Base-by-base conservation (phyloP, 2,797 vertebrate species). In the Notolepis coatsorum region DNA sequence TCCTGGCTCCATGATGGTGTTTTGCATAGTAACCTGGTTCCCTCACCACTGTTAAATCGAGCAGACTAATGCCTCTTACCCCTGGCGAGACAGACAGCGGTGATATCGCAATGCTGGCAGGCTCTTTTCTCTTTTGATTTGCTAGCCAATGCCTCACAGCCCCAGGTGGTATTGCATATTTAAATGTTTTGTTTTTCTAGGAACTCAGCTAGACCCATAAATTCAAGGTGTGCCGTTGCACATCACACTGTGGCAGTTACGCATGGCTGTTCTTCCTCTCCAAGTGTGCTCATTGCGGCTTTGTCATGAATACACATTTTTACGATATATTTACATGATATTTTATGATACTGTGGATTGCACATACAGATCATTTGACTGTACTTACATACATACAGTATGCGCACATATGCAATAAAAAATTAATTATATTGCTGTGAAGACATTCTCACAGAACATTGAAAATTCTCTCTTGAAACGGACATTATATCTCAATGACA, bases 121-220 rank as follows among this genome's bases (percentile, higher is more conserved):
- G 27, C 24, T 49, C 77, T 78, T 71, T 82, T 82, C 73, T 72
- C 77, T 80, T 82, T 73, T 75, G 59, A 80, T 87, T 86, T 85
- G 69, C 61, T 56, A 68, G 79, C 75, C 81, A 74, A 66, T 80
- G 80, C 63, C 81, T 83, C 77, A 66, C 71, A 35, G 67, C 80
- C 58, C 17, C 13, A 6, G 77, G 72, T 63, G 62, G 74, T 63
- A 0, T 60, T 61, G 71, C 80, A 67, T 77, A 81, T 86, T 84
- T 66, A 84, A 85, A 80, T 70, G 64, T 68, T 81, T 77, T 59
- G 67, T 77, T 85, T 81, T 74, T 63, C 68, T 17, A 60, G 60
- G 57, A 73, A 73, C 64, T 71, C 62, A 47, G 53, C 49, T 13
- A 53, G 42, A 43, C 25, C 46, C 60, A 58, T 41, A 42, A 47